Conservation (phyloP, 1,140 invertebrate species). For the Spodoptera litura region DNA sequence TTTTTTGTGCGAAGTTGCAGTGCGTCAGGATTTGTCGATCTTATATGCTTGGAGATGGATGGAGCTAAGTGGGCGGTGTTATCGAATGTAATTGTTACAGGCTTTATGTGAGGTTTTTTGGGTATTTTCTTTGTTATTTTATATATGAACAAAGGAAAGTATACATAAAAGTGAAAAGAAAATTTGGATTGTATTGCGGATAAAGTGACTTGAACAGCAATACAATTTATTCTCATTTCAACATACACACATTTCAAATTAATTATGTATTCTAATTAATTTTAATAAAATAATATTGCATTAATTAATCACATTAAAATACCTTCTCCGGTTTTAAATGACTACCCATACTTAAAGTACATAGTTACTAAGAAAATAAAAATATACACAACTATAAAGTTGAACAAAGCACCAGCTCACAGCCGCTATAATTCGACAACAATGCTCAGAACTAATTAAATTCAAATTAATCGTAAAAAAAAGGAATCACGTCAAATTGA, state of each 20-base stretch:
- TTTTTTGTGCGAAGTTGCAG: constrained; percentile 63
- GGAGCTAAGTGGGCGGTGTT: constrained; percentile 4
- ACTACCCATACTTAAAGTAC: not conserved
- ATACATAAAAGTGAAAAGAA: too few species aligned
- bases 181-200: too few species aligned
- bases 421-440: constrained; percentile 44
- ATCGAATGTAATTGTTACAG: constrained; percentile 37
- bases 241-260: too few species aligned
- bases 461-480: constrained; percentile 82
- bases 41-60: constrained; percentile 14
- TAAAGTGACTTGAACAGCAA: too few species aligned
- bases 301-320: too few species aligned
- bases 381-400: constrained; percentile 20
- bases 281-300: too few species aligned
- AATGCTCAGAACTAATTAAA: constrained; percentile 80
- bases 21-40: constrained; percentile 70
- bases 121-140: not conserved
- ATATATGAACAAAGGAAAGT: not conserved
- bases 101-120: not conserved
- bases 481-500: constrained; percentile 83
- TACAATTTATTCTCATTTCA: too few species aligned
- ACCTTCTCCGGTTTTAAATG: too few species aligned
- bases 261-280: too few species aligned
- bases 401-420: constrained; percentile 15
- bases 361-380: not conserved